Percentiles rank a stretch among this genome's conserved stretches.
These are phyloP conservation scores for Geopemphigus sp. DNA, from an alignment of 1,140 invertebrate species.

Conservation along the genomic window DNA sequence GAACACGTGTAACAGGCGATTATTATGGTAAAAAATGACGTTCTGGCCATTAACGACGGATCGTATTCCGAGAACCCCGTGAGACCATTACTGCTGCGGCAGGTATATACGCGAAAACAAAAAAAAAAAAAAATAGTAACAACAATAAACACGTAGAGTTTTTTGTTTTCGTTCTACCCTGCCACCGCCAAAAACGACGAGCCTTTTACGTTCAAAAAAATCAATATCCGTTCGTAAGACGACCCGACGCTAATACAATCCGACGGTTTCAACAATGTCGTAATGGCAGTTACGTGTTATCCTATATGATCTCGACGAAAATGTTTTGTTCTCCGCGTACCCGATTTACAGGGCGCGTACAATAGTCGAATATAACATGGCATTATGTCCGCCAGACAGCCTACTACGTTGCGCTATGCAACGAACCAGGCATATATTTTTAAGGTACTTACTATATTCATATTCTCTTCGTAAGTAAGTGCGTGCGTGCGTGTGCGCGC, in stretches of 20 bases:
- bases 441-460: not conserved
- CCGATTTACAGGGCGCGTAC: not conserved
- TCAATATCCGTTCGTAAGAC: conserved; percentile 2
- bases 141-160: not conserved
- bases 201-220: conserved; percentile 4
- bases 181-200: not conserved
- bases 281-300: no score
- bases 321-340: not conserved
- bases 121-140: not conserved
- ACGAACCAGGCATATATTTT: no score
- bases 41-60: conserved; percentile 6
- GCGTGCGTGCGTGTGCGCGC: not conserved
- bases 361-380: no score
- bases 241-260: no score
- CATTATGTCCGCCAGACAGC: no score
- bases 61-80: conserved; percentile 19
- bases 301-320: no score
- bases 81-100: not conserved
- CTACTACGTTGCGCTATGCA: no score
- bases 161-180: not conserved
- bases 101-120: not conserved
- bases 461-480: not conserved
- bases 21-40: conserved; percentile 6
- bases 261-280: no score
- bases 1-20: not conserved